Conservation (phyloP, 1,140 invertebrate species). For the Lepidostoma basale region DNA sequence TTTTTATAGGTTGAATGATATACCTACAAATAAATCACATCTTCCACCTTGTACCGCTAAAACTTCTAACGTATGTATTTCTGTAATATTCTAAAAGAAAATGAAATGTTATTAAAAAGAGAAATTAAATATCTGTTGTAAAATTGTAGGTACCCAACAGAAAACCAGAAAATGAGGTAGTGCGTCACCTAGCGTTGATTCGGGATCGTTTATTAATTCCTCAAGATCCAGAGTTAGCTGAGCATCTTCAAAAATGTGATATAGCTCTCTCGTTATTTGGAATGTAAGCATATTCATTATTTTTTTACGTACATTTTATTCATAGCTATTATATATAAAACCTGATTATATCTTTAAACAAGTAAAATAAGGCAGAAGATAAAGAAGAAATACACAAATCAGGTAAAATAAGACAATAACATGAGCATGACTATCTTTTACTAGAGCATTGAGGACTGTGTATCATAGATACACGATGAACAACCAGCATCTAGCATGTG, state of each 20-base stretch:
- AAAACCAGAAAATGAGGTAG: constrained; percentile 58
- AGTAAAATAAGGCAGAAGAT: too few relatives aligned
- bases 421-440: too few relatives aligned
- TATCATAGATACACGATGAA: too few relatives aligned
- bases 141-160: constrained; percentile 13
- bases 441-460: too few relatives aligned
- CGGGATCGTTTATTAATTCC: constrained; percentile 68
- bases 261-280: constrained; percentile 77
- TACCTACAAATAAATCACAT: not conserved
- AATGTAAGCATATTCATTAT: constrained; percentile 63
- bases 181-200: constrained; percentile 69
- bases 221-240: constrained; percentile 67
- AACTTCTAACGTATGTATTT: constrained; percentile 2
- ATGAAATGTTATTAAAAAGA: not conserved
- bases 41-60: not conserved
- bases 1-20: constrained; percentile 33
- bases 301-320: too few relatives aligned
- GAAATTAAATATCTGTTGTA: not conserved
- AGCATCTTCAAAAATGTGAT: constrained; percentile 70
- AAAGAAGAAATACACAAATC: too few relatives aligned
- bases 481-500: too few relatives aligned
- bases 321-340: too few relatives aligned
- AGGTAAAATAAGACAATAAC: too few relatives aligned
- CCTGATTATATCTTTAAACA: too few relatives aligned
- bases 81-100: not conserved